phyloP scores from a whole-genome alignment of 1,140 invertebrate genomes.

The Pollicipes pollicipes region DNA sequence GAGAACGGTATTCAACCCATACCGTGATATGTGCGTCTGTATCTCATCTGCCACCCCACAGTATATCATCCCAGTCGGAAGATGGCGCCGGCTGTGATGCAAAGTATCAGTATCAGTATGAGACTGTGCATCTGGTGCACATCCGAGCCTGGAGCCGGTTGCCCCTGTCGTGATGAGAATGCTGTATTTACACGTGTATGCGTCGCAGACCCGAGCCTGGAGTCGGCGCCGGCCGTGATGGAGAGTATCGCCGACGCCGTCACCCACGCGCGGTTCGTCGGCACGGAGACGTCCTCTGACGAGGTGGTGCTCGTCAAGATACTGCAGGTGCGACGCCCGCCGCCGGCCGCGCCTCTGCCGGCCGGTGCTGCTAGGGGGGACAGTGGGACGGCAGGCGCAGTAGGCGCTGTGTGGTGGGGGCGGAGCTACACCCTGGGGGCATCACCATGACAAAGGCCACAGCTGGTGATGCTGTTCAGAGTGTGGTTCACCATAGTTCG shows the following conservation, averaged over 20 bases:
- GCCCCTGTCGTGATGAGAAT: background rate
- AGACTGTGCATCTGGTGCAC: conserved; percentile 1
- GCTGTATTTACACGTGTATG: conserved; percentile 15
- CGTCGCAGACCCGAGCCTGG: conserved; percentile 49
- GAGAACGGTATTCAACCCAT: no score
- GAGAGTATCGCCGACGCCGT: conserved; percentile 90
- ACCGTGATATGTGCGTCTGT: no score
- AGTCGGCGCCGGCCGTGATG: conserved; percentile 57
- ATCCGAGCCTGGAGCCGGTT: background rate
- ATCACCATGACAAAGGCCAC: no score
- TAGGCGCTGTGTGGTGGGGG: no score
- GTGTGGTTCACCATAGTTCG: no score
- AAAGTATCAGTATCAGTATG: background rate
- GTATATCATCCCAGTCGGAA: background rate
- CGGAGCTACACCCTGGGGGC: no score
- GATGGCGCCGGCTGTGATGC: background rate
- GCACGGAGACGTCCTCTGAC: conserved; percentile 81
- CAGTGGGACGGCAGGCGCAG: no score
- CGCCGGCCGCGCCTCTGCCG: no score
- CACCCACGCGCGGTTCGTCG: conserved; percentile 86
- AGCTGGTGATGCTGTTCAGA: no score
- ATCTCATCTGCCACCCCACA: no score
- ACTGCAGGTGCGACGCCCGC: background rate
- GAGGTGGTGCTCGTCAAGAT: conserved; percentile 68
- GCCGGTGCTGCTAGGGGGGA: no score